Percentiles rank a stretch among this genome's conserved stretches.
These are phyloP conservation scores for Chascanopsetta lugubris DNA, from an alignment of 2,113 vertebrate species.

Conservation along the genomic window DNA sequence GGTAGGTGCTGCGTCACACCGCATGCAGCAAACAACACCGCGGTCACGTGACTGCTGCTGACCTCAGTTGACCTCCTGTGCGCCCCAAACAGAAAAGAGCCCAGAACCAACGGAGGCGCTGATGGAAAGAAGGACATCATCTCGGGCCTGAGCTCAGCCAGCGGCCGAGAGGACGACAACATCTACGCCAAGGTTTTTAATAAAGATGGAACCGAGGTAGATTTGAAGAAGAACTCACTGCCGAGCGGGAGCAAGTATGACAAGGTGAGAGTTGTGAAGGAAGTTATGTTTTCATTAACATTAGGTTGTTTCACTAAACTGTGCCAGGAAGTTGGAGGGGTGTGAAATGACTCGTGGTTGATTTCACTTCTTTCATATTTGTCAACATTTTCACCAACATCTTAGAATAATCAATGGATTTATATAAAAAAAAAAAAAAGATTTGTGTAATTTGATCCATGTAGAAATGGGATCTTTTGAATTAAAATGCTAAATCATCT, in stretches of 20 bases:
- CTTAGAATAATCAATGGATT: too few species aligned
- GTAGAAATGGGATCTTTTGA: too few species aligned
- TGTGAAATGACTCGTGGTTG: too few species aligned
- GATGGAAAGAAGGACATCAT: conserved; percentile 80
- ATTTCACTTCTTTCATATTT: too few species aligned
- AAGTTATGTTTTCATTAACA: not conserved
- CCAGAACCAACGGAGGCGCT: conserved; percentile 65
- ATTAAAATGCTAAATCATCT: too few species aligned
- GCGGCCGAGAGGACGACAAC: conserved; percentile 79
- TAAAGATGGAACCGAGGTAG: conserved; percentile 87
- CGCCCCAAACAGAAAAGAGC: conserved; percentile 83
- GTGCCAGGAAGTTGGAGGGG: too few species aligned
- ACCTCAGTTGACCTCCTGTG: conserved; percentile 15
- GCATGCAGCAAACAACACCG: not conserved
- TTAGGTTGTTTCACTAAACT: too few species aligned
- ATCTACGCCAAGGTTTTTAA: conserved; percentile 87
- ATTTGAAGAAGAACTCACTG: conserved; percentile 93
- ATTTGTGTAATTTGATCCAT: too few species aligned
- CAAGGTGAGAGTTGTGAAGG: conserved; percentile 81
- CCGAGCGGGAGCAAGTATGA: conserved; percentile 91
- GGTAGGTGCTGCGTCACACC: conserved; percentile 41
- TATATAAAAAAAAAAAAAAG: too few species aligned
- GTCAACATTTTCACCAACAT: too few species aligned
- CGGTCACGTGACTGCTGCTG: too few species aligned
- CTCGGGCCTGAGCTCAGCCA: conserved; percentile 68